Percentiles rank a stretch among this genome's conserved stretches.
phyloP scores from a whole-genome alignment of 2,113 vertebrate genomes.

The Corythaixoides concolor region DNA sequence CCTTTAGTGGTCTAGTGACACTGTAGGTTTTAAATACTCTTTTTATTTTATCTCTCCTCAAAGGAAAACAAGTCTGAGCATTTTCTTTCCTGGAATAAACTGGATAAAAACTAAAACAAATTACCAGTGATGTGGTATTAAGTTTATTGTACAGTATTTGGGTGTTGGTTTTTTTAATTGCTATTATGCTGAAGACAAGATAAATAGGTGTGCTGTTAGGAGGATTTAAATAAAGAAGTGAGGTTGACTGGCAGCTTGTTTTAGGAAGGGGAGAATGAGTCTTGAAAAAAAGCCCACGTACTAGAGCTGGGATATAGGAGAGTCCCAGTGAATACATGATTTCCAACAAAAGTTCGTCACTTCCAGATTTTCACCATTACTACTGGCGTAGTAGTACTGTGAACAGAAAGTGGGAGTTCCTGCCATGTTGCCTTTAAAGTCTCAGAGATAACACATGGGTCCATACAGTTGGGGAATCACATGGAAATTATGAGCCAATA shows the following conservation, averaged over 20 bases:
- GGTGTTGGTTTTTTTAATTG: not conserved
- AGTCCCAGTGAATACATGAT: not conserved
- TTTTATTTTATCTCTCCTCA: not conserved
- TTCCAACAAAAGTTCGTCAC: not conserved
- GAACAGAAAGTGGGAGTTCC: not conserved
- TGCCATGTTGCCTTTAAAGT: not conserved
- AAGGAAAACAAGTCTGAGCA: not conserved
- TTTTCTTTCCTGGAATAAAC: not conserved
- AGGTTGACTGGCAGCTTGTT: not conserved
- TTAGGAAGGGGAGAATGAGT: not conserved
- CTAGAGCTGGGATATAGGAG: not conserved
- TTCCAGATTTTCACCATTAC: not conserved
- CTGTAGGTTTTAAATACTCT: not conserved
- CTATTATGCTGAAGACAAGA: not conserved
- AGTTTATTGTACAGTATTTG: not conserved
- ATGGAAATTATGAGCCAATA: not conserved
- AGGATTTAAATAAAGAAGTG: not conserved
- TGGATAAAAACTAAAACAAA: not conserved
- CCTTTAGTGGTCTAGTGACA: not conserved
- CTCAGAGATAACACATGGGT: not conserved
- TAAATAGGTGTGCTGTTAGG: not conserved
- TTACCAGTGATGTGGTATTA: not conserved
- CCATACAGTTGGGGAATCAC: not conserved
- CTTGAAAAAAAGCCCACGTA: rapidly evolving
- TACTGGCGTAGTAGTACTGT: not conserved